Base-by-base conservation (phyloP, 2,797 vertebrate species). In the Enteromius anoplus region DNA sequence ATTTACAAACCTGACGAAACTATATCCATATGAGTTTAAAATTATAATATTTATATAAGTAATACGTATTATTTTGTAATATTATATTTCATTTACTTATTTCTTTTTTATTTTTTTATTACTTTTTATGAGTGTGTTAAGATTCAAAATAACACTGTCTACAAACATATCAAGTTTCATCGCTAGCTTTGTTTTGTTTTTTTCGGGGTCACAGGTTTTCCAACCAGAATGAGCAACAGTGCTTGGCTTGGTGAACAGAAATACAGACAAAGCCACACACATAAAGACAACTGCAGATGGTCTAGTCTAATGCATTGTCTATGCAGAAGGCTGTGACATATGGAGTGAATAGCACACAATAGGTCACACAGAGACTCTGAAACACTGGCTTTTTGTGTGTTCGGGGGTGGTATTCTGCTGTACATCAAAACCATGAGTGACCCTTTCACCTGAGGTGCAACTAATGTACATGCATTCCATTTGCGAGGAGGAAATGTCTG, bases 211-310 rank as follows among this genome's bases (percentile, higher is more conserved):
- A 53, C 26, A n/a, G 3, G 71, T 55, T 75, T 10, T 42, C 11
- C 29, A 75, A 53, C 10, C 29, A 53, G 11, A 34, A 71, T 49
- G 23, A 71, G 45, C 45, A 19, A 32, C 6, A 49, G 45, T 17
- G 45, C 29, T 72, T 32, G 45, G 23, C 8, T 21, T 32, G 29
- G 26, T 9, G 1, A 19, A 49, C 5, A 0, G 26, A 49, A 71
- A 11, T 17, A 80, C 21, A 80, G 37, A 29, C 66, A 71, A n/a
- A 80, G 14, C 49, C n/a, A 88, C 15, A 80, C 10, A 81, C 14
- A 87, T 8, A 40, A 76, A 23, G 2, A 32, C 17, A 79, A 55
- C 78, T 26, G 60, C 62, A 78, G 7, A 68, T 37, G 12, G 71
- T 73, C 71, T 53, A 34, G 21, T 34, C 17, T 65, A n/a, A 66